Conservation (phyloP, 2,797 vertebrate genomes). For the Perodicticus potto region DNA sequence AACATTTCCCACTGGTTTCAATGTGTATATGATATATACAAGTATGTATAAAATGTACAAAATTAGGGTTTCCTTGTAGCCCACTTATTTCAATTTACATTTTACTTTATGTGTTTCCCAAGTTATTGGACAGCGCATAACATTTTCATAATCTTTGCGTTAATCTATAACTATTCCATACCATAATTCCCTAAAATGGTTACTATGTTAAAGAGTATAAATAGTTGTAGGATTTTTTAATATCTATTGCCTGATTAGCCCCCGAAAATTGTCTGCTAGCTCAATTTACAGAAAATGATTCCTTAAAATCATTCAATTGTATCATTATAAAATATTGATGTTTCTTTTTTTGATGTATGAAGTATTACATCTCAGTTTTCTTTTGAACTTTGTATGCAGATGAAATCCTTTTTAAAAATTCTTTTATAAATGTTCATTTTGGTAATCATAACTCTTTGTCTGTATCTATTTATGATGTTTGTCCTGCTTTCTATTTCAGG, state of each 20-base stretch:
- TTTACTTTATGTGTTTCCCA: not conserved
- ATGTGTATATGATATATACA: not conserved
- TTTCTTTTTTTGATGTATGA: not conserved
- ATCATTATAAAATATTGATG: not conserved
- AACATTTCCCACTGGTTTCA: not conserved
- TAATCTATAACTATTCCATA: not conserved
- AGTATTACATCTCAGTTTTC: constrained; percentile 11
- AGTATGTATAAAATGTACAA: not conserved
- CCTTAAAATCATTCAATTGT: constrained; percentile 23
- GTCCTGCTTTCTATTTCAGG: constrained; percentile 25
- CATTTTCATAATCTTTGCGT: not conserved
- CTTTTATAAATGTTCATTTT: not conserved
- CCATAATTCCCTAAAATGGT: not conserved
- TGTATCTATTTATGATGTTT: not conserved
- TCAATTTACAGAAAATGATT: constrained; percentile 37
- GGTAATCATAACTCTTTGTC: constrained; percentile 29
- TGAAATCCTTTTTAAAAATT: not conserved
- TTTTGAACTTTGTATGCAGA: constrained; percentile 47
- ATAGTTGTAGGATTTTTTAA: not conserved
- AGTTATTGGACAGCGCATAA: not conserved
- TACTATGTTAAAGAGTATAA: not conserved
- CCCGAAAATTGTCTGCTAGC: constrained; percentile 48
- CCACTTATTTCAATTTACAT: not conserved
- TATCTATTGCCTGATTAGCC: constrained; percentile 14
- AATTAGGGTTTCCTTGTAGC: not conserved